Base-by-base conservation (phyloP, 2,797 vertebrate genomes). In the Salmo trutta region DNA sequence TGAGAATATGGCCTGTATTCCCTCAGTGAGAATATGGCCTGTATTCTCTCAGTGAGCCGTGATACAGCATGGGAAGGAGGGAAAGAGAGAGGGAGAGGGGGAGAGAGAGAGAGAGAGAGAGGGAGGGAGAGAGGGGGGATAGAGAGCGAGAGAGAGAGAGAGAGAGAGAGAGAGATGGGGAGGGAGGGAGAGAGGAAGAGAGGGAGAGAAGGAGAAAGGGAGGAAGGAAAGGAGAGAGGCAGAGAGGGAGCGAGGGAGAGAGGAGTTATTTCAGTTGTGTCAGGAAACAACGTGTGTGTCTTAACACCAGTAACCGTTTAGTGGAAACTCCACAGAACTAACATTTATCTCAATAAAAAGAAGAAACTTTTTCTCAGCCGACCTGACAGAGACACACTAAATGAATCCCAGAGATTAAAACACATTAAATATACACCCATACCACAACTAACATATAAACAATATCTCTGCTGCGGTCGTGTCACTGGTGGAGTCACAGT, bases 311-410 rank as follows among this genome's bases (percentile, higher is more conserved):
- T 82, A 77, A 77, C 87, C 74, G 77, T 88, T 87, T 91, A 87
- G 81, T 88, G 90, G 83, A 88, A 90, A 91, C 86, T 62, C 71
- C 90, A 90, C 90, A 87, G 91, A 89, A 85, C 91, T 89, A 93
- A 93, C 92, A 93, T 93, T 93, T 93, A 87, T 93, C 88, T 87
- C 87, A 82, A 88, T 87, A 89, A 91, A 89, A 80, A 83, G 89
- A 86, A 83, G 81, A 82, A 87, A 85, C 84, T 76, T 82, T 88
- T 90, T 85, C 81, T 87, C 85, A 88, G 90, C 88, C 90, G 91
- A 89, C 80, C 87, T 80, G 79, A 89, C 33, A 56, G 47, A 53
- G 21, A 19, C n/a, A 70, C n/a, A 36, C 70, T n/a, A 10, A 64
- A 7, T 36, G 31, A 31, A 5, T 41, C 33, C 36, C 24, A 33